Conservation (phyloP, 2,888 invertebrate species). For the Noctuana brunneofusca region DNA sequence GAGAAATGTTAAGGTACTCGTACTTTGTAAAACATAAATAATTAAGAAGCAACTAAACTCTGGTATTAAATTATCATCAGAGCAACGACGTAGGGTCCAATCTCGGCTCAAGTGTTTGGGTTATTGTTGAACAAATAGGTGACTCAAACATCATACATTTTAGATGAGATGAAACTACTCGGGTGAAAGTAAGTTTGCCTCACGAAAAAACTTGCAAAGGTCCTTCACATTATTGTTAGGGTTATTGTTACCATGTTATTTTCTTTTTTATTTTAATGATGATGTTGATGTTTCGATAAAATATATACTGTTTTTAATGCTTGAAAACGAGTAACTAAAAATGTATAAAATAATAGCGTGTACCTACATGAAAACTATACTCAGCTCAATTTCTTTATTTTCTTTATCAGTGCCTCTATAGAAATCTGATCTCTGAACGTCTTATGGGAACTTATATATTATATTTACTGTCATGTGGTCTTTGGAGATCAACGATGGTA, state of each 20-base stretch:
- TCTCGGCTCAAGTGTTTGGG: conserved; percentile 14
- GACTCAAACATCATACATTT: conserved; percentile 6
- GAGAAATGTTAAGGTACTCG: conserved; percentile 27
- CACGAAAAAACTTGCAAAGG: not conserved
- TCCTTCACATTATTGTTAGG: not conserved
- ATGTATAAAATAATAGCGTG: too few species aligned
- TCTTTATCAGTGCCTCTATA: too few species aligned
- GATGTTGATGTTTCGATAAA: not conserved
- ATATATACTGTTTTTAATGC: too few species aligned
- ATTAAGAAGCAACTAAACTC: conserved; percentile 26
- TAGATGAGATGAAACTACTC: not conserved
- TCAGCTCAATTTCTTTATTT: too few species aligned
- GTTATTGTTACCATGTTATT: not conserved
- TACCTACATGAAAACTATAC: too few species aligned
- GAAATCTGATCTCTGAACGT: too few species aligned
- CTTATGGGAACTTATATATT: too few species aligned
- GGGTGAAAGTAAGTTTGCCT: not conserved
- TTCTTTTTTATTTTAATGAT: not conserved
- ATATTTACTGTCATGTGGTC: too few species aligned
- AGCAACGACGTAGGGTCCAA: conserved; percentile 12
- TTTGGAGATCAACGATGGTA: too few species aligned
- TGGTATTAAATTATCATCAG: conserved; percentile 24
- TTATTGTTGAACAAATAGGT: conserved; percentile 22
- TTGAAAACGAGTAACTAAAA: too few species aligned
- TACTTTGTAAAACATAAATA: conserved; percentile 31